Evolutionary conservation across 1,140 invertebrate genomes (phyloP), one percentile per base, ranked within the genome.

Genomic region (Sweltsa coloradensis): DNA sequence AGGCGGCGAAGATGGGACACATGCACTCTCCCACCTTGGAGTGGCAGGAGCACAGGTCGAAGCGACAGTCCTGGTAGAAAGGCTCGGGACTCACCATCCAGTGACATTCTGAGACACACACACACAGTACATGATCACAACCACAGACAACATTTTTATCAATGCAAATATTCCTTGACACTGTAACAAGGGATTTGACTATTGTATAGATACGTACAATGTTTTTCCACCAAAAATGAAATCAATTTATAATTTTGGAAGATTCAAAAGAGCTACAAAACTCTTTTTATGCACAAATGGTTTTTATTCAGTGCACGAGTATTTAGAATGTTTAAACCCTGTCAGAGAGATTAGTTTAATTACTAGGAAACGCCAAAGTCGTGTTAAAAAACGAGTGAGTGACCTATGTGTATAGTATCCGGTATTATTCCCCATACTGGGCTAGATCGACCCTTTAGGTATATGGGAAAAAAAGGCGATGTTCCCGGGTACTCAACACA

Each of bases 31-130:
- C 62, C 3, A 73, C 58, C 27, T 63, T 57, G 6, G 43, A 47
- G 41, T 78, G 73, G 62, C 89, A 93, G 11, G 84, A 77, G 58
- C 89, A 94, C 63, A 91, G 76, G 59, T 93, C 90, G 63, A 83
- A 89, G 49, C 89, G 57, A 61, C 90, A 94, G 60, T 87, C 75
- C 51, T 81, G 73, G 63, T 88, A 83, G 64, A 75, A 90, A 11
- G 75, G 66, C 29, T 80, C 74, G 2, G 85, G 81, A 60, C 90
- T 85, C 9, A 91, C 84, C 53, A 77, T 67, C 66, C 76, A 76
- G 57, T 85, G 83, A 50, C 88, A 92, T n/a, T 72, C 85, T 82
- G 24, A 42, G 26, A 25, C 6, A n/a, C n/a, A n/a, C n/a, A n/a
- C n/a, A n/a, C n/a, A n/a, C n/a, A 31, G 29, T 31, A n/a, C n/a